Evolutionary conservation across 2,888 invertebrate genomes (phyloP).

Genomic region (Torymus aiolomorphi): DNA sequence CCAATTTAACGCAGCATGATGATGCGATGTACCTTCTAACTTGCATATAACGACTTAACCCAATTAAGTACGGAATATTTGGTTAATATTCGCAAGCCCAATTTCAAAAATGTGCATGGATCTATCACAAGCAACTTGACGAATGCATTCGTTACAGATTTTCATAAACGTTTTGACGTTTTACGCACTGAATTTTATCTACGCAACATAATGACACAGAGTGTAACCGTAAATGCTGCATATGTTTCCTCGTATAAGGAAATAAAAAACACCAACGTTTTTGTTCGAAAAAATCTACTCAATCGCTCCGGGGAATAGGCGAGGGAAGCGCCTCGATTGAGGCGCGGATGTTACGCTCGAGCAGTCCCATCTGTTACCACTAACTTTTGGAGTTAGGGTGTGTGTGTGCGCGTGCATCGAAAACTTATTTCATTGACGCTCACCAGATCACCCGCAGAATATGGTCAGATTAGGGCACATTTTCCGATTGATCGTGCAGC

Average conservation of each 20-base stretch:
- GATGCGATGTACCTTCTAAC: background rate
- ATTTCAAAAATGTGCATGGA: slow-evolving; percentile 5
- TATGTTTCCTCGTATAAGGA: too few relatives aligned
- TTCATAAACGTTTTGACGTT: too few relatives aligned
- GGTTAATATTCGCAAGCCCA: slow-evolving; percentile 13
- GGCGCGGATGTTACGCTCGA: background rate
- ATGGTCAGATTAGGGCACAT: too few relatives aligned
- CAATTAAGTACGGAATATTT: slow-evolving; percentile 24
- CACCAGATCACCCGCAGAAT: background rate
- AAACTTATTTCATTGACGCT: background rate
- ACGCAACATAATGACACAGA: too few relatives aligned
- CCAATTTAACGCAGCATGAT: background rate
- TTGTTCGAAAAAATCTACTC: too few relatives aligned
- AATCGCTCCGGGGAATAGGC: background rate
- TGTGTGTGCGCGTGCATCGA: background rate
- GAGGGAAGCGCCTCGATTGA: background rate
- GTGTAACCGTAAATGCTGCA: too few relatives aligned
- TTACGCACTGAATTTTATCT: too few relatives aligned
- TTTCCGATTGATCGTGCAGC: too few relatives aligned
- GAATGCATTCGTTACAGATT: too few relatives aligned
- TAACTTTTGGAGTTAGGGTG: background rate
- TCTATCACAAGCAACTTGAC: background rate
- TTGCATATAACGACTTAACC: slow-evolving; percentile 21
- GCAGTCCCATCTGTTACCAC: background rate
- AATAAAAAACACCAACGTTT: too few relatives aligned